Evolutionary conservation across 2,113 vertebrate genomes (phyloP).

Genomic region (Anarrhichthys ocellatus): DNA sequence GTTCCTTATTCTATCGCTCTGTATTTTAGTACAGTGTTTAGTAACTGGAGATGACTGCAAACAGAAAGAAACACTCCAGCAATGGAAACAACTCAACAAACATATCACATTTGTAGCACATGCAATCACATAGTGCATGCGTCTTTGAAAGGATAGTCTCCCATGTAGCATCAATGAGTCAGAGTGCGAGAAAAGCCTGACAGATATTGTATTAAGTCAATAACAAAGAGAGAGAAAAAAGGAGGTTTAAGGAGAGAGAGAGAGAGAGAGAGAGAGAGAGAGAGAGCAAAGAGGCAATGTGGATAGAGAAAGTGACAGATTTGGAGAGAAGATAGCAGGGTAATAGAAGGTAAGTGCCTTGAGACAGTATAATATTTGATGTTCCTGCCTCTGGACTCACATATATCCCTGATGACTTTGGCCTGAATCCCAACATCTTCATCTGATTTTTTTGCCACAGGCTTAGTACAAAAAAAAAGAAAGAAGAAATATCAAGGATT

Average conservation of each 20-base stretch:
- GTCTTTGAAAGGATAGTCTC: neutral
- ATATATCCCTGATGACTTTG: conserved; percentile 61
- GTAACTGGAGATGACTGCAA: neutral
- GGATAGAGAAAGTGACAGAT: conserved; percentile 38
- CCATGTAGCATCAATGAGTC: neutral
- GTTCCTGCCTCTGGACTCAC: conserved; percentile 47
- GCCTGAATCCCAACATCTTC: conserved; percentile 49
- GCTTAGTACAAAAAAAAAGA: neutral
- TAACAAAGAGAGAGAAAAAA: neutral
- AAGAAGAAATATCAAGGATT: conserved; percentile 28
- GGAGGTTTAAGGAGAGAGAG: neutral
- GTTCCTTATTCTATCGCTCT: neutral
- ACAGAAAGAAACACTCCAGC: neutral
- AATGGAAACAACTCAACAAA: neutral
- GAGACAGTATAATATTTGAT: conserved; percentile 62
- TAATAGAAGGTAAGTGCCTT: conserved; percentile 44
- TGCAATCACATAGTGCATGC: no score
- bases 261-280: neutral
- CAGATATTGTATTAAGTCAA: conserved; percentile 1
- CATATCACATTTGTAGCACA: neutral
- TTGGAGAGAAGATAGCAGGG: conserved; percentile 29
- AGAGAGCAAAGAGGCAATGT: neutral
- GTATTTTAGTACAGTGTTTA: neutral
- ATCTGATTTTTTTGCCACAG: conserved; percentile 22
- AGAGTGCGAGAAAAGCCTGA: neutral